Percentiles rank a stretch among this genome's conserved stretches.
Evolutionary conservation across 2,888 invertebrate species (phyloP).

Genomic region (Ecliptopera silaceata): DNA sequence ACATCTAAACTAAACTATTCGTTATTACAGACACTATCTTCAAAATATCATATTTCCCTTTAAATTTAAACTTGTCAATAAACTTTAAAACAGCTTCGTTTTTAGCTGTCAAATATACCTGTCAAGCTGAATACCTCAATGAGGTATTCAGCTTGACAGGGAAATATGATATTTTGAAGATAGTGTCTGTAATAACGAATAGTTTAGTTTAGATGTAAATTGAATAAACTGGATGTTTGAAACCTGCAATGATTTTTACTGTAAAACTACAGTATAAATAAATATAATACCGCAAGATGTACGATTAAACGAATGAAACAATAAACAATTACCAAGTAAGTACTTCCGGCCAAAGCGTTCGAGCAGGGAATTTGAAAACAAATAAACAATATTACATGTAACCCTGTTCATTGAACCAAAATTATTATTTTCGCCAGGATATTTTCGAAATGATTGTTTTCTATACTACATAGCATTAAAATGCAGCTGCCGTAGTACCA

Average conservation of each 20-base stretch:
- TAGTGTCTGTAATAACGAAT: neutral
- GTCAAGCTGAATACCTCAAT: slow-evolving; percentile 19
- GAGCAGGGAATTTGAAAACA: neutral
- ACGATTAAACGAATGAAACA: neutral
- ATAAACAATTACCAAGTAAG: neutral
- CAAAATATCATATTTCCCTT: slow-evolving; percentile 1
- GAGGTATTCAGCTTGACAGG: slow-evolving; percentile 16
- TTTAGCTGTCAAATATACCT: too few relatives aligned
- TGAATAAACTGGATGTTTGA: neutral
- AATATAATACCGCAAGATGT: neutral
- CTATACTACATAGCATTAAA: slow-evolving; percentile 9
- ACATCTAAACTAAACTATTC: neutral
- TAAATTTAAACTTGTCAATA: too few relatives aligned
- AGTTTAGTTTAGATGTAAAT: neutral
- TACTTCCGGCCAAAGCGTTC: slow-evolving; percentile 1
- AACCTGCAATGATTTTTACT: too few relatives aligned
- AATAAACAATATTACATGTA: slow-evolving; percentile 2
- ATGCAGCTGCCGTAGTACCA: slow-evolving; percentile 44
- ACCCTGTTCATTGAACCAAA: slow-evolving; percentile 3
- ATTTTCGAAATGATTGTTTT: slow-evolving; percentile 5
- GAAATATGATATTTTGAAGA: neutral
- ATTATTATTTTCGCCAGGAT: slow-evolving; percentile 10
- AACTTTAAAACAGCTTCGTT: too few relatives aligned
- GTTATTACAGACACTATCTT: neutral
- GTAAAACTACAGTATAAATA: neutral